Percentiles rank a stretch among this genome's conserved stretches.
These are phyloP conservation scores for Leptoclinus maculatus DNA, from an alignment of 2,797 vertebrate species.

Conservation along the genomic window DNA sequence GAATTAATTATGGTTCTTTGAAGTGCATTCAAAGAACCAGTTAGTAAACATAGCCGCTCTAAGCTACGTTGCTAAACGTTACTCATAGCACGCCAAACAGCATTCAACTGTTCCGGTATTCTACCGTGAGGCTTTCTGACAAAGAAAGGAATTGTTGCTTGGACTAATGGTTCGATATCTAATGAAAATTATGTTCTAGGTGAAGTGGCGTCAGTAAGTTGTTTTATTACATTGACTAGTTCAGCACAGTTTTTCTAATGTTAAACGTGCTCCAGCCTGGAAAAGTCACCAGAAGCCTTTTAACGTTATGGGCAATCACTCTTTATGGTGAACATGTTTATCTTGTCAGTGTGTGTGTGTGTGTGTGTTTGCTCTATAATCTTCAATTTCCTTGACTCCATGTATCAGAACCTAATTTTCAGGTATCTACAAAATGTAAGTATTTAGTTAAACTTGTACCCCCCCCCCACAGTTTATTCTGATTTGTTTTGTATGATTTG, in stretches of 20 bases:
- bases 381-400: constrained; percentile 80
- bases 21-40: rapidly evolving
- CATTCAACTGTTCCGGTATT: background rate
- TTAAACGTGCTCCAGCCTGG: background rate
- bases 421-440: constrained; percentile 97
- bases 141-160: rapidly evolving
- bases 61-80: too few species aligned
- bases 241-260: background rate
- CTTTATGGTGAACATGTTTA: background rate
- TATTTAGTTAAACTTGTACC: constrained; percentile 38
- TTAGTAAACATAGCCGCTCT: background rate
- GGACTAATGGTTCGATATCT: rapidly evolving
- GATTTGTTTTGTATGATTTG: background rate
- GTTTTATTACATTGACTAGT: background rate
- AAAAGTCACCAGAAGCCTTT: background rate
- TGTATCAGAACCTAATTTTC: constrained; percentile 95
- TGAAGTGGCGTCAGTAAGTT: background rate
- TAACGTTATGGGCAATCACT: background rate
- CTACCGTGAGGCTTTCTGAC: too few species aligned
- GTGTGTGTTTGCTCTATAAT: background rate
- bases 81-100: background rate
- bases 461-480: background rate
- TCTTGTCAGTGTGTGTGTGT: rapidly evolving
- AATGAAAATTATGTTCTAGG: background rate
- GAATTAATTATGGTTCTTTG: rapidly evolving